Percentiles rank a stretch among this genome's conserved stretches.
phyloP scores from a whole-genome alignment of 2,113 vertebrate species.

The Phocoena sinus region DNA sequence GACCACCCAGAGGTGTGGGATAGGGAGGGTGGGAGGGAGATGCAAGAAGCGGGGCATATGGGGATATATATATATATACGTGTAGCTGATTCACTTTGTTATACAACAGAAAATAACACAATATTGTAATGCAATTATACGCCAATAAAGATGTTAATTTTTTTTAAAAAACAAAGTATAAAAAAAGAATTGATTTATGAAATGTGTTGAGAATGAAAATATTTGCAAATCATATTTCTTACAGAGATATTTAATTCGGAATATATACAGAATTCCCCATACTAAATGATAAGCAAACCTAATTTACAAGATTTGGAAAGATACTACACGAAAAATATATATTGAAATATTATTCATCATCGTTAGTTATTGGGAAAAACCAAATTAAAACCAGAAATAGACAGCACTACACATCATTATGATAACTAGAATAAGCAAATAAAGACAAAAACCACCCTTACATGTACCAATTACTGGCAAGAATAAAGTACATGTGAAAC shows the following conservation, averaged over 20 bases:
- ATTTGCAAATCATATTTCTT: neutral
- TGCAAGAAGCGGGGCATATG: no score
- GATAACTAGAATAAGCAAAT: neutral
- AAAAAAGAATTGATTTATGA: neutral
- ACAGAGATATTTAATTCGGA: neutral
- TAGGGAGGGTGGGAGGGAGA: no score
- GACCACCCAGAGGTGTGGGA: no score
- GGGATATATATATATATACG: no score
- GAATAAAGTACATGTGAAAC: neutral
- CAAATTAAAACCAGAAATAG: neutral
- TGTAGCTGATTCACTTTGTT: no score
- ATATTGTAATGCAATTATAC: no score
- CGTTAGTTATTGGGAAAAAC: neutral
- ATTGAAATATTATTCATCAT: neutral
- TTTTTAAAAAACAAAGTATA: neutral
- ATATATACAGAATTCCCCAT: neutral
- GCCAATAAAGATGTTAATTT: no score
- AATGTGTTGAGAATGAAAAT: neutral
- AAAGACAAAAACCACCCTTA: neutral
- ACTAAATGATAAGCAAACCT: neutral
- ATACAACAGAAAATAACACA: no score
- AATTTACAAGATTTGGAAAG: neutral
- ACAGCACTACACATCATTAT: neutral
- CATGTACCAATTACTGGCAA: neutral
- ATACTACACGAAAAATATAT: neutral